Evolutionary conservation across 2,888 invertebrate genomes (phyloP), one percentile per base, ranked within the genome.

Genomic region (Noctua comes): DNA sequence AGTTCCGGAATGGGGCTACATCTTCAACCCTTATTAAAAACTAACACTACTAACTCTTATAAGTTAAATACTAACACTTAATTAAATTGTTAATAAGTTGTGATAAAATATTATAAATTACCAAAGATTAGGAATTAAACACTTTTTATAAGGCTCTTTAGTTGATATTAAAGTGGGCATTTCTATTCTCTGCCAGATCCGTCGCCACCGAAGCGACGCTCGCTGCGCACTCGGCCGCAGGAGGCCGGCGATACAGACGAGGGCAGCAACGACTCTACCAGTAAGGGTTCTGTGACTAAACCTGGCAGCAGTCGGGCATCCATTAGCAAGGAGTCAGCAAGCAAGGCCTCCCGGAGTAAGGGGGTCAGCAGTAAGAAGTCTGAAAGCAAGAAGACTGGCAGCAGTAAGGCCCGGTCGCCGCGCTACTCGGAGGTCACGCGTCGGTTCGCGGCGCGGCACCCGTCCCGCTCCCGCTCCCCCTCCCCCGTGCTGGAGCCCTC

Each of bases 371-470:
- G 36, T 36, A 36, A 36, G 36, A 36, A 36, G 36, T 36, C 36
- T 36, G 36, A 36, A 36, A 11, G 48, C 48, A 18, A 48, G 18
- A 18, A 51, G 48, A 7, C 48, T 21, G 48, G 48, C 13, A 13
- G 16, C 10, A 21, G 27, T 2, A 40, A 24, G 31, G 27, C 5
- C 6, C 65, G 40, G 1, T 76, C 73, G 48, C 81, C 21, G 80
- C 88, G 90, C 10, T 92, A 92, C 88, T 88, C 90, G 24, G 88
- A 90, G 18, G 78, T 92, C 68, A 91, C 90, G 75, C 86, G 89
- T 0, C 84, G 84, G 62, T 91, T 91, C 83, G 91, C 91, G 59
- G 51, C 79, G 16, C 80, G 86, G 3, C 85, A 0, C 24, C 73
- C 64, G 2, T 21, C 13, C 3, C 5, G 40, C 21, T 7, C 79